Evolutionary conservation across 2,797 vertebrate genomes (phyloP).

Genomic region (Hylomyscus alleni): DNA sequence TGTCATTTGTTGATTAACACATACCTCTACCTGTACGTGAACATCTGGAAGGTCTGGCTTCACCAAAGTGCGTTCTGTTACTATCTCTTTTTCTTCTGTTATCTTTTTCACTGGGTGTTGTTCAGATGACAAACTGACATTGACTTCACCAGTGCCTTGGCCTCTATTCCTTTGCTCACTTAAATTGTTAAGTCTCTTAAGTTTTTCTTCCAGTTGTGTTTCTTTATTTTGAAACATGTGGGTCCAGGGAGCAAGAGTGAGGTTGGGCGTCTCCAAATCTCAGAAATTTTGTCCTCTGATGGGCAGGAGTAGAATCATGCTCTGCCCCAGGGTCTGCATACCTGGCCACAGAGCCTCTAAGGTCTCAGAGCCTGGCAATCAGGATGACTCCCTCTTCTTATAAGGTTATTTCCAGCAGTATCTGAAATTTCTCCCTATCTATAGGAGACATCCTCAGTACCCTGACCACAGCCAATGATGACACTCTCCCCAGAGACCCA

Average conservation of each 20-base stretch:
- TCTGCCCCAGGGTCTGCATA: neutral
- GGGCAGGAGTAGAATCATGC: neutral
- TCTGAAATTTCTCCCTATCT: neutral
- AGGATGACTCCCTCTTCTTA: neutral
- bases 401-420: neutral
- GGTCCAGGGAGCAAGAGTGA: neutral
- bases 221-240: neutral
- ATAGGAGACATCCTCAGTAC: neutral
- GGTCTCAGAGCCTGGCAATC: neutral
- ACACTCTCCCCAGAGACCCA: neutral
- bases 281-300: neutral
- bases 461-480: neutral
- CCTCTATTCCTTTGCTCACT: constrained; percentile 92
- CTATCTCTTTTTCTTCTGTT: neutral
- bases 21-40: neutral
- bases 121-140: neutral
- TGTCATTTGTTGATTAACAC: neutral
- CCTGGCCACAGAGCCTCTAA: neutral
- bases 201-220: constrained; percentile 85
- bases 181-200: constrained; percentile 92
- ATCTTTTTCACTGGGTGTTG: neutral
- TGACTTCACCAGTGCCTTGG: constrained; percentile 74
- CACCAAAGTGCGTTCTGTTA: neutral
- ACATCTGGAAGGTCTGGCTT: neutral
- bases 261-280: neutral